phyloP scores from a whole-genome alignment of 2,888 invertebrate species.

The Neria commutata region DNA sequence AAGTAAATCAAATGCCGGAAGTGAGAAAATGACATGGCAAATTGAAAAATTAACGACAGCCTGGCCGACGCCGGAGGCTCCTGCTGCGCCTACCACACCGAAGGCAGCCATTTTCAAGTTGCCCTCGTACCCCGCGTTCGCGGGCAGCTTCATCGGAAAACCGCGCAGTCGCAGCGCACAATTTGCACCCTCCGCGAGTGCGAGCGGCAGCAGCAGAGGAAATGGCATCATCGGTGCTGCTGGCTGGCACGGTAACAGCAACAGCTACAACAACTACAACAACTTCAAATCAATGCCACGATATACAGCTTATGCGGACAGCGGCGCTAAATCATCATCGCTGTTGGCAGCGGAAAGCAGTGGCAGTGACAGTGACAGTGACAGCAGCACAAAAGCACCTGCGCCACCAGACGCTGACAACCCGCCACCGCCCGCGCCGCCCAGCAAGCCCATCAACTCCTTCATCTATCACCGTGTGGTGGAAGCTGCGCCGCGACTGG shows the following conservation, averaged over 20 bases:
- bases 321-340: constrained; percentile 23
- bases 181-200: constrained; percentile 52
- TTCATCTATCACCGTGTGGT: constrained; percentile 60
- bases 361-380: too few relatives aligned
- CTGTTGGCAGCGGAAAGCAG: constrained; percentile 27
- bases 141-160: constrained; percentile 45
- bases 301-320: constrained; percentile 4
- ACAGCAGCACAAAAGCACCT: constrained; percentile 13
- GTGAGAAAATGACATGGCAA: constrained; percentile 31
- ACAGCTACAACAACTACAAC: constrained; percentile 9
- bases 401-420: constrained; percentile 19
- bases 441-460: constrained; percentile 42
- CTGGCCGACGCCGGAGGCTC: not conserved
- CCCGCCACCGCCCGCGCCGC: constrained; percentile 22
- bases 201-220: constrained; percentile 34
- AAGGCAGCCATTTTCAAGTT: constrained; percentile 47
- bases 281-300: constrained; percentile 20
- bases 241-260: not conserved
- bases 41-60: constrained; percentile 24
- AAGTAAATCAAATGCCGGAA: constrained; percentile 38
- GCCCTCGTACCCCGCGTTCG: constrained; percentile 49
- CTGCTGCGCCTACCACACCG: constrained; percentile 31
- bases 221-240: constrained; percentile 19
- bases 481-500: constrained; percentile 51
- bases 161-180: constrained; percentile 52